Base-by-base conservation (phyloP, 2,113 vertebrate species). In the Syngnathus floridae region DNA sequence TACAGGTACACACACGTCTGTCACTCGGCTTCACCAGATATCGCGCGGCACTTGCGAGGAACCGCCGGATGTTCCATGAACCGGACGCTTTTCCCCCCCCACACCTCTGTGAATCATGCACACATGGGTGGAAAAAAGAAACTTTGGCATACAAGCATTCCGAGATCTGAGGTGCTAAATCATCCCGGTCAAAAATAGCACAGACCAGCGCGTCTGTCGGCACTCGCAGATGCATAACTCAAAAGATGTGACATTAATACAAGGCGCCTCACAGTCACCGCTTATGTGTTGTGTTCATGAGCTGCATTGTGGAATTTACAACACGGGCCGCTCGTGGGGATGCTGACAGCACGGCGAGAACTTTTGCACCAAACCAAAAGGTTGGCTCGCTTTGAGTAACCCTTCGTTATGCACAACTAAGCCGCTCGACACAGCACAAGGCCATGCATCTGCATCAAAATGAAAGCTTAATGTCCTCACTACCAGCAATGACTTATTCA, bases 211-310 rank as follows among this genome's bases (percentile, higher is more conserved):
- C 61, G 66, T 69, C 70, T 76, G 70, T 83, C 77, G 78, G 38
- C 63, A 46, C 62, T 67, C 71, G 46, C 48, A 26, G 49, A 69
- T 61, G 41, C 59, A 72, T 73, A 70, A 79, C 57, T 80, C 77
- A 52, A 66, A 68, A 69, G 55, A 86, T 69, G 67, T 80, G 76
- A 65, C 65, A 46, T 72, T 75, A 79, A 78, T 68, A 66, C 63
- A 62, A 49, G 21, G 61, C 38, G 26, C 45, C 8, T 12, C n/a
- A 38, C 59, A 22, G n/a, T 21, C 59, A 14, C 38, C 12, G 37
- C 58, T 41, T 38, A 61, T 14, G 38, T 61, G 26, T 56, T 56
- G 26, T n/a, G n/a, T 22, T 40, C 58, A 41, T 21, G 38, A 21
- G 37, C 19, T 7, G 59, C 38, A 41, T 12, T 13, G 5, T 3